Evolutionary conservation across 2,888 invertebrate genomes (phyloP).

Genomic region (Polydrusus pterygomalis): DNA sequence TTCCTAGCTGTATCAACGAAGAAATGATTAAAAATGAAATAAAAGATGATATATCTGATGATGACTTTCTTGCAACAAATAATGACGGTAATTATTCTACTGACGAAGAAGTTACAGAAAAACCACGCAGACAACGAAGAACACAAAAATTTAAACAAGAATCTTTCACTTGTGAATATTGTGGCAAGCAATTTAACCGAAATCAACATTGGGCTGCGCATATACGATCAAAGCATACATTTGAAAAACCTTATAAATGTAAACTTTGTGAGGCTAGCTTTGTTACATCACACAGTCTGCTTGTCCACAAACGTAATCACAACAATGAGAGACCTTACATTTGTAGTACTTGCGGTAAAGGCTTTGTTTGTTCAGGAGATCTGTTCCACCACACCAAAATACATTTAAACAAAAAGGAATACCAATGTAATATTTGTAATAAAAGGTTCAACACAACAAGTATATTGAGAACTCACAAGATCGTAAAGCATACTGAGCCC

Average conservation of each 20-base stretch:
- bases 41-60: slow-evolving; percentile 25
- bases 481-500: slow-evolving; percentile 64
- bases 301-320: slow-evolving; percentile 62
- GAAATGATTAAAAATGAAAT: slow-evolving; percentile 31
- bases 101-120: slow-evolving; percentile 52
- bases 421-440: slow-evolving; percentile 61
- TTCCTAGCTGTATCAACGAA: slow-evolving; percentile 4
- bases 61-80: slow-evolving; percentile 36
- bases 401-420: slow-evolving; percentile 62
- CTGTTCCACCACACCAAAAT: slow-evolving; percentile 63
- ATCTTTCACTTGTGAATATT: slow-evolving; percentile 61
- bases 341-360: slow-evolving; percentile 67
- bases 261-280: slow-evolving; percentile 62
- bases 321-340: slow-evolving; percentile 62
- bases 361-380: slow-evolving; percentile 63
- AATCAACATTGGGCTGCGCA: slow-evolving; percentile 62
- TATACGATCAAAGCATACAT: slow-evolving; percentile 62
- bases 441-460: slow-evolving; percentile 64
- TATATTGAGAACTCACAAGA: slow-evolving; percentile 62
- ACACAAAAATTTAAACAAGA: slow-evolving; percentile 52
- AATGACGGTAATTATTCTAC: slow-evolving; percentile 35
- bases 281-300: slow-evolving; percentile 61
- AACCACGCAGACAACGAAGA: slow-evolving; percentile 41
- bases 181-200: slow-evolving; percentile 62
- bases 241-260: slow-evolving; percentile 64